Evolutionary conservation across 2,888 invertebrate species (phyloP), one percentile per base, ranked within the genome.

Genomic region (Rhamnusium bicolor): DNA sequence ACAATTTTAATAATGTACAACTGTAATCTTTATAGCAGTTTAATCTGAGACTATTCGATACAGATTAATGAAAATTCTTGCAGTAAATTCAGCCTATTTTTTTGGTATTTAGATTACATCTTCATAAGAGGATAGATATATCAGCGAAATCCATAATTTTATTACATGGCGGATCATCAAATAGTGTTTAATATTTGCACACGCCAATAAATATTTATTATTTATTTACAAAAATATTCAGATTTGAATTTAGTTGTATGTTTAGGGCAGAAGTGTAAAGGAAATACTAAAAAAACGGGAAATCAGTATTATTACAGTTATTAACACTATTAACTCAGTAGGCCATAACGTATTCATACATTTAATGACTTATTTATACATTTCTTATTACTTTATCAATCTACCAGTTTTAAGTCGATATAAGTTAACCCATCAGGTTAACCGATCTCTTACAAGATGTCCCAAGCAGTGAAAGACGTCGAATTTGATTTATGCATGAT

Each of bases 31-130:
- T 58, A 58, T 16, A 18, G 18, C 58, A 32, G 14, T 2, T 54
- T 58, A 29, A 58, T 58, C 58, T 12, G n/a, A 0, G 14, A 18
- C 18, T 8, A 18, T 58, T 58, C 14, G 14, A 7, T n/a, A 27
- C 40, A 58, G 58, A 58, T 58, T 58, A 58, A 18, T 1, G 10
- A 27, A 58, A 58, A 58, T 16, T 54, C 58, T 32, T n/a, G 3
- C 4, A 18, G 18, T 16, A 58, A 58, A 58, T 58, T 32, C 32
- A 10, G 29, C 29, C 1, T 32, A 7, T 18, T n/a, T 54, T n/a
- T 12, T 54, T 54, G 7, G 27, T 21, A 56, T 14, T 56, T n/a
- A 56, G 56, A 56, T 56, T 14, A 56, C 24, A 27, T 56, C 56
- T n/a, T n/a, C 5, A 14, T 40, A 40, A 40, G 40, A 40, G 12